A percentile compares a stretch with the other conserved stretches of the same genome.
These are phyloP conservation scores for Enteromius treurensis DNA, from an alignment of 2,797 vertebrate genomes.

Conservation along the genomic window DNA sequence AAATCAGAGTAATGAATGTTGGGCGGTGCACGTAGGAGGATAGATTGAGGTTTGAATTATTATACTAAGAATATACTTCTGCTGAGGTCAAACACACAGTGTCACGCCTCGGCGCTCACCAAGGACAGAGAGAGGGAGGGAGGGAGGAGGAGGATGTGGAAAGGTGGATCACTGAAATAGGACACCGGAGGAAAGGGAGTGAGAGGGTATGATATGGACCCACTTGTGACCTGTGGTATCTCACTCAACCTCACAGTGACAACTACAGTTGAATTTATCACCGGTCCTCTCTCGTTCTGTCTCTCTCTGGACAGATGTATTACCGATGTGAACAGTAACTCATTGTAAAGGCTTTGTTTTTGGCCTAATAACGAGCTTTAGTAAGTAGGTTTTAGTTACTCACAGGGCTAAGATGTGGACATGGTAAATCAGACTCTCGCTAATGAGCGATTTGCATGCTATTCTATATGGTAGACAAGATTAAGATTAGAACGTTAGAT, in stretches of 20 bases:
- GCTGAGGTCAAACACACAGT: constrained; percentile 45
- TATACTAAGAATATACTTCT: constrained; percentile 34
- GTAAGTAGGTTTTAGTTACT: constrained; percentile 1
- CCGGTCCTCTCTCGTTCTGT: constrained; percentile 20
- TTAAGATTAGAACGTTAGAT: not conserved
- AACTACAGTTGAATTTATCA: constrained; percentile 42
- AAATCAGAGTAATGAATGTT: constrained; percentile 45
- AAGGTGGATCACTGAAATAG: constrained; percentile 48
- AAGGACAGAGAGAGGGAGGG: constrained; percentile 40
- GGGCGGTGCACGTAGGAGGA: constrained; percentile 30
- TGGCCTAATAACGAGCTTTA: not conserved
- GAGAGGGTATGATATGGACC: constrained; percentile 34
- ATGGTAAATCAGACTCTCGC: not conserved
- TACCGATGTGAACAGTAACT: constrained; percentile 7
- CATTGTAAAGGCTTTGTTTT: constrained; percentile 22
- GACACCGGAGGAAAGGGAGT: constrained; percentile 38
- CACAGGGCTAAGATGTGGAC: not conserved
- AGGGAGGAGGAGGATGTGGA: constrained; percentile 28
- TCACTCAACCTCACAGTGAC: constrained; percentile 38
- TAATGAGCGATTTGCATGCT: not conserved
- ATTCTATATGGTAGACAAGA: not conserved
- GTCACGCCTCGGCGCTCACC: constrained; percentile 27
- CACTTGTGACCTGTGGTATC: constrained; percentile 34
- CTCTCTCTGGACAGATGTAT: constrained; percentile 25
- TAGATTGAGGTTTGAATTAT: constrained; percentile 37